Conservation (phyloP, 1,140 invertebrate genomes). For the Hetaerina americana region DNA sequence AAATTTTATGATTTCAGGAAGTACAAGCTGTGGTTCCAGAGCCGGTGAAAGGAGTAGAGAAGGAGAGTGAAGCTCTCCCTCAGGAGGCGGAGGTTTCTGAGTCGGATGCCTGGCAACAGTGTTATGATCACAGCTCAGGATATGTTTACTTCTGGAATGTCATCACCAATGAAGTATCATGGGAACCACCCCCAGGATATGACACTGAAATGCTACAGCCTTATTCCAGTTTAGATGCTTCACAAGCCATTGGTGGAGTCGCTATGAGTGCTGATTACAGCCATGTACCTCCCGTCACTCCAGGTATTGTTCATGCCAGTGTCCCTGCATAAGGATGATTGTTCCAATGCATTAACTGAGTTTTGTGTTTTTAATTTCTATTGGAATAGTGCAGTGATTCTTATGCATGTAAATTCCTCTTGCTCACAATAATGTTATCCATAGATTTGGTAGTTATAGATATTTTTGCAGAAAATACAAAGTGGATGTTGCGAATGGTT, state of each 20-base stretch:
- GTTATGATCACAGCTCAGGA: slow-evolving; percentile 49
- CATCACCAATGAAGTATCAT: slow-evolving; percentile 55
- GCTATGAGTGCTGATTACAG: background rate
- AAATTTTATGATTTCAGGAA: background rate
- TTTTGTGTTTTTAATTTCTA: too few relatives aligned
- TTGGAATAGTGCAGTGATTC: too few relatives aligned
- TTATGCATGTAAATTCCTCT: too few relatives aligned
- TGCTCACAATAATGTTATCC: too few relatives aligned
- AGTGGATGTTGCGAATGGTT: too few relatives aligned
- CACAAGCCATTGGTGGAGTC: background rate
- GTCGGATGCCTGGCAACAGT: slow-evolving; percentile 47
- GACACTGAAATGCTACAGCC: background rate
- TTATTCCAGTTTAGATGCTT: background rate
- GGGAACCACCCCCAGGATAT: slow-evolving; percentile 49
- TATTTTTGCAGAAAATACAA: too few relatives aligned
- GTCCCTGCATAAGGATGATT: too few relatives aligned
- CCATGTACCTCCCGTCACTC: background rate
- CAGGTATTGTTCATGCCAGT: too few relatives aligned
- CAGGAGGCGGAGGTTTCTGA: background rate
- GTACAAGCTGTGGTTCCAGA: background rate
- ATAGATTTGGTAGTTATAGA: too few relatives aligned
- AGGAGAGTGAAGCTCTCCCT: background rate
- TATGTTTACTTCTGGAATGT: slow-evolving; percentile 63
- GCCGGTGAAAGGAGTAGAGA: background rate
- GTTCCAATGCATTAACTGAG: too few relatives aligned